Base-by-base conservation (phyloP, 2,888 invertebrate genomes). In the Eupithecia vulgata region DNA sequence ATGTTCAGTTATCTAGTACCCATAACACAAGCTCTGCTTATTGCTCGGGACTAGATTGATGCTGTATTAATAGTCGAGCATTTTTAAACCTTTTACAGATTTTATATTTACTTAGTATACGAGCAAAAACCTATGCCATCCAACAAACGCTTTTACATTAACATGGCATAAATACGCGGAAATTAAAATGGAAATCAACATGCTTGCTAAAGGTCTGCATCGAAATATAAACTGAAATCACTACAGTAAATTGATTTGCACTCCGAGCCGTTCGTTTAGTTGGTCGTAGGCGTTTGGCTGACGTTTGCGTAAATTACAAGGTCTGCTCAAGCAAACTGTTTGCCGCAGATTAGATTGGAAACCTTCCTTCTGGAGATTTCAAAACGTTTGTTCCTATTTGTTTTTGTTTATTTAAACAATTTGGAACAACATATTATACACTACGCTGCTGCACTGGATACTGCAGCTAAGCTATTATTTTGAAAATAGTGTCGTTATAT, bases 291-390 rank as follows among this genome's bases (percentile, higher is more conserved):
- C 82, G 82, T 84, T 85, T 83, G 80, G 76, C 83, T 85, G 87
- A 85, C 85, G 82, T 85, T 82, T 82, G 81, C 79, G 82, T 84
- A 84, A 85, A 86, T 85, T 85, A 84, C 82, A 83, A 82, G 83
- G 78, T 73, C 80, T 71, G 79, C 81, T 80, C 80, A 82, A 81
- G 70, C 81, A 57, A 57, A 35, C 65, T 65, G 65, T 72, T 70
- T 70, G 78, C 77, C 77, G 74, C 79, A 79, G 73, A 80, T 75
- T 71, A 77, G 78, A 81, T 82, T 83, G 35, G 17, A n/a, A 10
- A 64, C 34, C n/a, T 62, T n/a, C 35, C 17, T 37, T n/a, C 34
- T 34, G n/a, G 37, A n/a, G 35, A 35, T 7, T 37, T 35, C 37
- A 10, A 34, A 35, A 37, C n/a, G 10, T 30, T 61, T 7, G 21